Evolutionary conservation across 2,113 vertebrate species (phyloP), one percentile per base, ranked within the genome.

Genomic region (Morone chrysops): DNA sequence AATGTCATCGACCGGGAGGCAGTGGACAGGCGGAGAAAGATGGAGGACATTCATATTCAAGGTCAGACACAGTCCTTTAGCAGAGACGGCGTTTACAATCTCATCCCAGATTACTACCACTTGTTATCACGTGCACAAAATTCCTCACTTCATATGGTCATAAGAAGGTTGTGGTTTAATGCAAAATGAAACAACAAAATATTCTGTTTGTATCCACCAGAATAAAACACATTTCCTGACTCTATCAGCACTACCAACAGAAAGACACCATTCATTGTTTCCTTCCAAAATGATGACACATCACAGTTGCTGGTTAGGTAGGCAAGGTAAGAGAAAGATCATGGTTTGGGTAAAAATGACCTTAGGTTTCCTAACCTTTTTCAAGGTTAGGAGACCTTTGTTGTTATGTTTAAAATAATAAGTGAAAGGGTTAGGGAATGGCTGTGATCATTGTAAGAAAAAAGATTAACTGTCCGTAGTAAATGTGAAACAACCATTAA

Each of bases 11-110:
- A 50, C 9, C 70, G 41, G 17, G 54, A 31, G 63, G 45, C 22
- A 59, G 20, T 16, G 40, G 61, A 43, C 1, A 11, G 16, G 1
- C 1, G 4, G 14, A 31, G 63, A 72, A 68, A 48, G 77, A 41
- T 70, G 62, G 56, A 41, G 4, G 53, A 54, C n/a, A 50, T 56
- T 69, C 1, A 65, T 22, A 76, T 20, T 57, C 18, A 61, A 68
- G 31, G 36, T 57, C 54, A 61, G 22, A 54, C 9, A 45, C 5
- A 0, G 38, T 57, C 8, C 59, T 51, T n/a, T n/a, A 50, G 36
- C 74, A 22, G 12, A 47, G 22, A 14, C 16, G 16, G 8, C 25
- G 20, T 12, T 43, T 14, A 16, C 14, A 20, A 5, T 63, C 43
- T n/a, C 43, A 31, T 31, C 31, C 31, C 31, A 31, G 31, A 31